Evolutionary conservation across 2,888 invertebrate genomes (phyloP).

Genomic region (Octodonta nipae): DNA sequence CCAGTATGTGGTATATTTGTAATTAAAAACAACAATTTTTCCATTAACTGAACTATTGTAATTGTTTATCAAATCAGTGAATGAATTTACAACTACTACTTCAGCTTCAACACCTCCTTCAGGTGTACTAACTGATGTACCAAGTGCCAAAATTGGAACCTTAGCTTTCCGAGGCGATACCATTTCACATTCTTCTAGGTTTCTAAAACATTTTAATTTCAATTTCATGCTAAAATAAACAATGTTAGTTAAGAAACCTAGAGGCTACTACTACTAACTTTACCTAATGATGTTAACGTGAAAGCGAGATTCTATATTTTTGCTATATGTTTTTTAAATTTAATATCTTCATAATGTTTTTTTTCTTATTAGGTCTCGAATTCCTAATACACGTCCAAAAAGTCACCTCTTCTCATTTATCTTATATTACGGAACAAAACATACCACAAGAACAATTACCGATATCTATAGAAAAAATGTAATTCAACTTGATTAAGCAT

Average conservation of each 20-base stretch:
- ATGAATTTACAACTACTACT: slow-evolving; percentile 57
- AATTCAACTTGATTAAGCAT: too few species aligned
- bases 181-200: slow-evolving; percentile 52
- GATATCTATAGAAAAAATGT: too few species aligned
- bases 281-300: not conserved
- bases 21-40: slow-evolving; percentile 68
- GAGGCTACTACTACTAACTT: not conserved
- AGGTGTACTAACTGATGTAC: slow-evolving; percentile 57
- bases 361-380: too few species aligned
- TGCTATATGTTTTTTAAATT: too few species aligned
- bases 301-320: not conserved
- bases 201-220: too few species aligned
- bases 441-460: too few species aligned
- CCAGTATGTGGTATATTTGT: slow-evolving; percentile 51
- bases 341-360: too few species aligned
- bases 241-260: not conserved
- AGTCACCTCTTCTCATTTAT: too few species aligned
- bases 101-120: slow-evolving; percentile 58
- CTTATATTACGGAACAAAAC: too few species aligned
- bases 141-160: slow-evolving; percentile 55
- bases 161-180: slow-evolving; percentile 48
- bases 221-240: too few species aligned
- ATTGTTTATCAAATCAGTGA: slow-evolving; percentile 37
- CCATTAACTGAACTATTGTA: slow-evolving; percentile 26
- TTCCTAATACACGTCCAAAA: too few species aligned